Conservation (phyloP, 1,140 invertebrate species). For the Anagrus nilaparvatae region DNA sequence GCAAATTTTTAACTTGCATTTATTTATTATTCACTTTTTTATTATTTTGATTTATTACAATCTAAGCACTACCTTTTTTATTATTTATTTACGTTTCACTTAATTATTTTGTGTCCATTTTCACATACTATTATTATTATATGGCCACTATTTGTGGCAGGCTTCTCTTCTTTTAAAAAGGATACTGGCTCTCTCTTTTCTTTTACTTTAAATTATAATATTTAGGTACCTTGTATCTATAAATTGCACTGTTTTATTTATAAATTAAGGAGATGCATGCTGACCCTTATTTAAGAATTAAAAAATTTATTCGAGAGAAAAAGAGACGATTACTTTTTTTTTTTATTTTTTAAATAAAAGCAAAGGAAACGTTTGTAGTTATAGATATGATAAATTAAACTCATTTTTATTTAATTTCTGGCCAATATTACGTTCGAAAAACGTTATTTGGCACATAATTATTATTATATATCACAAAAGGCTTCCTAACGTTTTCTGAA, state of each 20-base stretch:
- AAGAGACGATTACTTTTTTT: background rate
- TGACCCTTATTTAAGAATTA: conserved; percentile 2
- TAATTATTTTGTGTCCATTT: no score
- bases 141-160: conserved; percentile 5
- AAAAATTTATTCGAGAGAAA: background rate
- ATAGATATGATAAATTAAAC: no score
- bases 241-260: conserved; percentile 37
- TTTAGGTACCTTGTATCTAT: conserved; percentile 36
- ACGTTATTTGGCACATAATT: conserved; percentile 40
- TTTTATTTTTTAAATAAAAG: conserved; percentile 5
- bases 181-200: conserved; percentile 40
- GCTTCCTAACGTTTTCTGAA: conserved; percentile 19
- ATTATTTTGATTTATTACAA: conserved; percentile 7
- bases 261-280: conserved; percentile 24
- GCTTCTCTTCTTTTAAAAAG: conserved; percentile 18
- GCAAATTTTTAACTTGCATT: no score
- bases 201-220: conserved; percentile 40
- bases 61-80: no score
- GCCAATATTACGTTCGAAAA: conserved; percentile 24
- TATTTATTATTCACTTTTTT: conserved; percentile 10
- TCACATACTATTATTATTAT: no score
- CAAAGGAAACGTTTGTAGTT: conserved; percentile 20
- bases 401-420: no score
- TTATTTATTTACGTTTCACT: no score
- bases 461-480: conserved; percentile 34